Evolutionary conservation across 2,888 invertebrate genomes (phyloP).

Genomic region (Erebia ligea): DNA sequence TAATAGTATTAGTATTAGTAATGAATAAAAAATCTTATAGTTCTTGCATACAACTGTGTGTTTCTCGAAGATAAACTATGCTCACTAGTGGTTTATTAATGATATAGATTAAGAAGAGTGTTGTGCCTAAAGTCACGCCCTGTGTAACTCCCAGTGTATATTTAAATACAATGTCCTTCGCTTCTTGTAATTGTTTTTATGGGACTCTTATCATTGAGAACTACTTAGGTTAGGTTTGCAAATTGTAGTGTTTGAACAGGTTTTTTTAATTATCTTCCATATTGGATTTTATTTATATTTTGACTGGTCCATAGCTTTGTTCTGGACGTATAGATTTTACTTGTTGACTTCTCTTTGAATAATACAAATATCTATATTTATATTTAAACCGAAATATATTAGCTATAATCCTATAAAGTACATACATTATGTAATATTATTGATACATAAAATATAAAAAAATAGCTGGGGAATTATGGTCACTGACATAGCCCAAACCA

Average conservation of each 20-base stretch:
- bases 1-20: conserved; percentile 8
- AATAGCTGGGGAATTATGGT: no score
- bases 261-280: not conserved
- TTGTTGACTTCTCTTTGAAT: no score
- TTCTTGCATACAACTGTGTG: not conserved
- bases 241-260: no score
- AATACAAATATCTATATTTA: no score
- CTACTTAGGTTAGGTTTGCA: not conserved
- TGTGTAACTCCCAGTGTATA: conserved; percentile 17
- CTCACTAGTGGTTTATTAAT: not conserved
- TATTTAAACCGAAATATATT: no score
- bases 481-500: no score
- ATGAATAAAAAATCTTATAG: not conserved
- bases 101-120: conserved; percentile 16
- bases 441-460: no score
- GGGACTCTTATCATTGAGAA: not conserved
- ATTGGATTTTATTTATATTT: not conserved
- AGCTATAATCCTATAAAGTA: no score
- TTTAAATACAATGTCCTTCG: not conserved
- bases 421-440: no score
- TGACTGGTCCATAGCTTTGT: not conserved
- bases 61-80: not conserved
- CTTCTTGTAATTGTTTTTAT: not conserved
- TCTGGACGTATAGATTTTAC: no score
- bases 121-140: conserved; percentile 18